These are phyloP conservation scores for Cichladusa arquata DNA, from an alignment of 2,113 vertebrate species.

Conservation along the genomic window DNA sequence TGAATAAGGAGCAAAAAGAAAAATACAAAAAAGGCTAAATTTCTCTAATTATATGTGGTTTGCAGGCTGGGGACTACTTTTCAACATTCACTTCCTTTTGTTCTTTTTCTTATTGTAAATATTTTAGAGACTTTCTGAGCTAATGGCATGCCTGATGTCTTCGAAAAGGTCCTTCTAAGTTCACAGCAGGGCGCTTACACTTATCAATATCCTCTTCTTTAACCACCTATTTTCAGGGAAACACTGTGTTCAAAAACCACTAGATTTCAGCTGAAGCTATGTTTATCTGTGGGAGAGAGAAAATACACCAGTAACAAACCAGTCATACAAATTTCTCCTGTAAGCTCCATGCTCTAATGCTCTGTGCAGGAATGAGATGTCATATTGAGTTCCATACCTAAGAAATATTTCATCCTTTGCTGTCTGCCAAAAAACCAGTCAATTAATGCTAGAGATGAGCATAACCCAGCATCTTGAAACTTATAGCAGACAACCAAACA, in stretches of 20 bases:
- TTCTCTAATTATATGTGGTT: not conserved
- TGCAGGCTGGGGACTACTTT: not conserved
- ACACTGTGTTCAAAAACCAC: not conserved
- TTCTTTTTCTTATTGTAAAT: not conserved
- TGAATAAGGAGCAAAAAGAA: not conserved
- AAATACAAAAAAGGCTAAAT: not conserved
- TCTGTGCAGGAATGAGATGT: not conserved
- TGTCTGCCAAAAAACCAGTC: not conserved
- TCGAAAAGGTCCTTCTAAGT: not conserved
- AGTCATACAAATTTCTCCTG: not conserved
- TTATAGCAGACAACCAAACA: not conserved
- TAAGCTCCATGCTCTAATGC: not conserved
- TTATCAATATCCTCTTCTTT: not conserved
- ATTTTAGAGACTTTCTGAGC: not conserved
- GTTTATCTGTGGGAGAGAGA: not conserved
- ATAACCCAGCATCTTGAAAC: not conserved
- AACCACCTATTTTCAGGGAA: not conserved
- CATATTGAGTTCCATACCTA: not conserved
- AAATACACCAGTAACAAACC: not conserved
- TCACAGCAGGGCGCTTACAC: not conserved
- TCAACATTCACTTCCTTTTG: not conserved
- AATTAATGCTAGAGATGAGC: not conserved
- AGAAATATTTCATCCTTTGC: not conserved
- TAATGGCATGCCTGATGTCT: not conserved
- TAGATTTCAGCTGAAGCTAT: not conserved